Base-by-base conservation (phyloP, 2,888 invertebrate genomes). In the Caenorhabditis sp. region DNA sequence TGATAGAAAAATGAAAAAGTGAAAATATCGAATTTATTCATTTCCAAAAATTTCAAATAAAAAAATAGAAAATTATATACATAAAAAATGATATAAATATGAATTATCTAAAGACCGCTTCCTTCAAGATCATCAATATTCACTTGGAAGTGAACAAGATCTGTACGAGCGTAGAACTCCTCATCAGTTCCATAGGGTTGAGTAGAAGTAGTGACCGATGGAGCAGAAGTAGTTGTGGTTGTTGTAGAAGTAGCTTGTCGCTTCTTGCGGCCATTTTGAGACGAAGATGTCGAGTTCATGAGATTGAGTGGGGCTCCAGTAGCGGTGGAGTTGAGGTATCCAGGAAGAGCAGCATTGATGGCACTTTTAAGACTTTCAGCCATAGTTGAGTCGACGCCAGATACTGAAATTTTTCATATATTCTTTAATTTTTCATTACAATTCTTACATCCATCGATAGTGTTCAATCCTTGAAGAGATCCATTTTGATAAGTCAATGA, bases 101-200 rank as follows among this genome's bases (percentile, higher is more conserved):
- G 17, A 3, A 43, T 12, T 14, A 43, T 3, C 17, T 43, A 43
- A 14, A 10, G 5, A 17, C 70, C 70, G 14, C 61, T 61, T 12
- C 73, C 73, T 53, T 74, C 69, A 12, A 57, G 65, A 23, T 59
- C 38, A 5, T 66, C 58, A n/a, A 74, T 69, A 27, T 69, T 56
- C 53, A 74, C 69, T 38, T 74, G 67, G 58, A 74, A 74, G 56
- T 74, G 69, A 49, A 74, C 67, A 49, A 74, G 60, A 61, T 74
- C 73, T 1, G 73, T 74, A 21, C 75, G 57, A 3, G 67, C 75
- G 26, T 70, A 75, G 38, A 75, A 75, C 14, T 75, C 75, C 52
- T 67, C 75, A 52, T 75, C 75, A 20, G 67, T 75, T 25, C 75
- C 75, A 25, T 75, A 75, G 8, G 75, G 75, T 59, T 75, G 75